Base-by-base conservation (phyloP, 2,888 invertebrate species). In the Lepidonotus clava region DNA sequence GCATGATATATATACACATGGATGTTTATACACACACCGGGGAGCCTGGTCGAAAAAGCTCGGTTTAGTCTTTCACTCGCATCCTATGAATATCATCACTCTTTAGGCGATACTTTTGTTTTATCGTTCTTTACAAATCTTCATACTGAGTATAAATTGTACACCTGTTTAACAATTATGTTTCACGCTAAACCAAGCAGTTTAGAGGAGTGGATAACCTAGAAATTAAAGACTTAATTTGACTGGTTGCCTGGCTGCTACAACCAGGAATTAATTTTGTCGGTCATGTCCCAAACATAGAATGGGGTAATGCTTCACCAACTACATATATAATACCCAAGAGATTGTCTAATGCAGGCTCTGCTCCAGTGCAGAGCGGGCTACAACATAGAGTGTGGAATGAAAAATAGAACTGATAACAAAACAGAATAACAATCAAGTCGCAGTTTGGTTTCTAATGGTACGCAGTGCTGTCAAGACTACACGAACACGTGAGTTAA, bases 391-490 rank as follows among this genome's bases (percentile, higher is more conserved):
- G 61, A 2, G 28, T 61, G 28, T 61, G 61, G 61, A 61, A 61
- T 61, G 61, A 61, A 61, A 61, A 61, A 46, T n/a, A n/a, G n/a
- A n/a, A 6, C 28, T 61, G 61, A 61, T 32, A 61, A 61, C 61
- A 61, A 61, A 61, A 61, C 61, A 61, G 61, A 61, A 61, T 61
- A 61, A 61, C 61, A 61, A 61, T 61, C 61, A 61, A 61, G 61
- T 61, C 28, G 11, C 61, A 61, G 28, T 61, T n/a, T 61, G 28
- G 24, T 61, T 11, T 61, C 24, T 61, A 61, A 24, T 11, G 61
- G 24, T 61, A 24, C 61, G 11, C 61, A 24, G 61, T 61, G 61
- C 24, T 11, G 24, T 14, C 28, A n/a, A n/a, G n/a, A 61, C 24
- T 61, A 61, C 28, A 61, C 61, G 28, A 61, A 61, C 61, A 61